Evolutionary conservation across 2,888 invertebrate genomes (phyloP), one percentile per base, ranked within the genome.

Genomic region (Acanthacorydalis orientalis): DNA sequence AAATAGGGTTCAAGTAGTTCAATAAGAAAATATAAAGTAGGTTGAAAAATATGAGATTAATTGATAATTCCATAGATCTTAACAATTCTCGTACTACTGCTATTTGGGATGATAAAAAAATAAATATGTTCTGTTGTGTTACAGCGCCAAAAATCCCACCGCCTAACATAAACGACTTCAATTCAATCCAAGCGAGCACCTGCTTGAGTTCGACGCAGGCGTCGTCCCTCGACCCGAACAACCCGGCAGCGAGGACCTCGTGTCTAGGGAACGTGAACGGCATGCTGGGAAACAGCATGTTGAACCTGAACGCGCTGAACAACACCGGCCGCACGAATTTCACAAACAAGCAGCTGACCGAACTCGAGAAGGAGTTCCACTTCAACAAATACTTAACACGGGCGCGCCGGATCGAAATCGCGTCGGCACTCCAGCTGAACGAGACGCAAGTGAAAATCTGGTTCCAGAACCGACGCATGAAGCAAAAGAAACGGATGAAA

Each of bases 391-490:
- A 98, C 72, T 78, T 98, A 60, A 98, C 97, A 37, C 73, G 97
- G 56, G 96, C 95, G 37, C 73, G 97, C 54, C 77, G 98, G 57
- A 96, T 97, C 64, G 98, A 98, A 69, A 98, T 98, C 55, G 98
- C 98, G 1, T 88, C 91, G 2, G 87, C 93, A 3, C 70, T 98
- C 48, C 91, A 93, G 61, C 78, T 98, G 46, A 97, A 96, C 68
- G 97, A 97, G 66, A 95, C 96, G 1, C 52, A 68, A 68, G 85
- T 89, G 34, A 93, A 95, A 68, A 95, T 96, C 56, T 96, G 96
- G 96, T 97, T 97, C 64, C 97, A 98, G 67, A 97, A 97, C 64
- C 74, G 97, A 55, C 74, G 97, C 57, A 97, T 97, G 96, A 97
- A 97, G 65, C 93, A 93, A 63, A 95, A 95, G 74, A 95, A 96